These are phyloP conservation scores for Euproctis similis DNA, from an alignment of 2,888 invertebrate genomes.

Conservation along the genomic window DNA sequence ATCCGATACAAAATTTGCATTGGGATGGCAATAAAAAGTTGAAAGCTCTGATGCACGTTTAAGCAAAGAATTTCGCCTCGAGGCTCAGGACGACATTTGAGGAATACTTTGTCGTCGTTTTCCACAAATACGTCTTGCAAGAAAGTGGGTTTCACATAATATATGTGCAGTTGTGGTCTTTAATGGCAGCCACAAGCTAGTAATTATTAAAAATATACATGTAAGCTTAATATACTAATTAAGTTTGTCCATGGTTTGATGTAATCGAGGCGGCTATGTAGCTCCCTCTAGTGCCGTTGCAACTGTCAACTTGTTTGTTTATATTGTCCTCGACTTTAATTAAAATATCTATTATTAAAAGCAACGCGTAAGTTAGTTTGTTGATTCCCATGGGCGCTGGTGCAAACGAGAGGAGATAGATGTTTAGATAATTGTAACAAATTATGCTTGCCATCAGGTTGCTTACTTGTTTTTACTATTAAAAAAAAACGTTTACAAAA, in stretches of 20 bases:
- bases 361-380: constrained; percentile 17
- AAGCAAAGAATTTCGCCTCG: constrained; percentile 1
- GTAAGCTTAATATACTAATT: too few relatives aligned
- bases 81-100: constrained; percentile 1
- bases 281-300: constrained; percentile 8
- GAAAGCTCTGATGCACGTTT: constrained; percentile 11
- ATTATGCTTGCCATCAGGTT: too few relatives aligned
- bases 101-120: constrained; percentile 4
- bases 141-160: too few relatives aligned
- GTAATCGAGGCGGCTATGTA: constrained; percentile 4
- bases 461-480: too few relatives aligned
- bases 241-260: too few relatives aligned
- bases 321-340: constrained; percentile 27
- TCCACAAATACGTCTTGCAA: constrained; percentile 7
- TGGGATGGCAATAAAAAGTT: constrained; percentile 3
- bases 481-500: too few relatives aligned
- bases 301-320: constrained; percentile 6
- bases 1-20: constrained; percentile 1
- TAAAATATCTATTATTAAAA: constrained; percentile 36
- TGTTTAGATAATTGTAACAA: too few relatives aligned
- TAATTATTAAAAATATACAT: too few relatives aligned
- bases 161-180: too few relatives aligned
- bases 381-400: constrained; percentile 8
- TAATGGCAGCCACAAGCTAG: too few relatives aligned
- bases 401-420: constrained; percentile 1